Evolutionary conservation across 2,888 invertebrate genomes (phyloP), one percentile per base, ranked within the genome.

Genomic region (Hypomecis atomaria): DNA sequence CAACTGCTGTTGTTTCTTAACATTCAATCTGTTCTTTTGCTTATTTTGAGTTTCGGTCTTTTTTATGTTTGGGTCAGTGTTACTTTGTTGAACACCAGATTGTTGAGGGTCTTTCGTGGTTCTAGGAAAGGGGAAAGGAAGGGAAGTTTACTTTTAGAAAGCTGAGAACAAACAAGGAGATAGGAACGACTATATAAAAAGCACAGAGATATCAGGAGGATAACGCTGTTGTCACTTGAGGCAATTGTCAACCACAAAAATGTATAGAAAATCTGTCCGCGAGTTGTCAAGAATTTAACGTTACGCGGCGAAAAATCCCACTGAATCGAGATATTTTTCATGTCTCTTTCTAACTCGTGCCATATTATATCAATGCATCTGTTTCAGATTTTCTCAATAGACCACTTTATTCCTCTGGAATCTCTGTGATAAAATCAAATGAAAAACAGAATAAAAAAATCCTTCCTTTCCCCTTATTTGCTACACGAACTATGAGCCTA

Each of bases 381-480:
- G 1, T 23, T 23, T 23, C 23, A 23, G 23, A 23, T 23, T 23
- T 23, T 23, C 23, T 23, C 23, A 23, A 23, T 23, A 1, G 23
- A 23, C 23, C 23, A 23, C 23, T 2, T 23, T 23, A 23, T 23
- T 3, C 23, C 23, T 23, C 23, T 23, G 23, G 23, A 23, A 23
- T 23, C 3, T 23, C 23, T 23, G 23, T 23, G 23, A 23, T 42
- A 59, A 59, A 55, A 70, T 65, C 57, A 50, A 57, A 58, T 53
- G 10, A 36, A 49, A 69, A 65, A 48, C 67, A 60, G 54, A 65
- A 66, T 66, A 62, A 72, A 71, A 69, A 70, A 72, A 70, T 73
- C 83, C 91, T 90, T 92, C 92, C 92, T 92, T 92, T 91, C 92
- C 92, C 92, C 92, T 92, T 89, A 91, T 92, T 92, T 89, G 89